Evolutionary conservation across 2,113 vertebrate genomes (phyloP), one percentile per base, ranked within the genome.

Genomic region (Ranitomeya variabilis): DNA sequence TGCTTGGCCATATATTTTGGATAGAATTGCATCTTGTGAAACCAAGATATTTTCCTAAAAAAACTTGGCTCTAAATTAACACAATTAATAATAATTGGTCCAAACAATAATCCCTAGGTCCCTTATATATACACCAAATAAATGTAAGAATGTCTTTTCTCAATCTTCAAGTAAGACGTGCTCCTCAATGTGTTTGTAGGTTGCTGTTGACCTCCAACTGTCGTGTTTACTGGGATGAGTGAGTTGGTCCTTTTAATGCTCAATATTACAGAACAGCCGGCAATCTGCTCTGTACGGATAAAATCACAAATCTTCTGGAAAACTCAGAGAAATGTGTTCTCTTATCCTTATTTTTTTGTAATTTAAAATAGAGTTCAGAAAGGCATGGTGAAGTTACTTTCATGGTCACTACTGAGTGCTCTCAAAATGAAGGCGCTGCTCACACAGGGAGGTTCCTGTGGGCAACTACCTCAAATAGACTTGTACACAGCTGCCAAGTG

Each of bases 311-410:
- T 76, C 73, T 76, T 76, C 73, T 37, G 12, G 73, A 52, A 76
- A 76, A 76, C 73, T 76, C 73, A 51, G 73, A 76, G 73, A 76
- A 76, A 76, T 76, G 18, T 21, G 16, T 76, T 76, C 9, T 21
- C 37, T 76, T 76, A 76, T 76, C 73, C 73, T 51, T 21, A 52
- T 52, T 76, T 76, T 71, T 76, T 76, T 76, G 73, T 76, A 51
- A 76, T 76, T 76, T 76, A 76, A 76, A 76, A 76, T 76, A 76
- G 73, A 76, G 73, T 51, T 76, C 73, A 76, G 73, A 76, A 76
- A 76, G 73, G 73, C 73, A 37, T 15, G 9, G 37, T 19, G 45
- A 51, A 76, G 73, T 52, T 45, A 76, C 73, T 52, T 37, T 51
- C 73, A 76, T 21, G 73, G 73, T 76, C 73, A 52, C 37, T 52